Evolutionary conservation across 1,140 invertebrate genomes (phyloP), one percentile per base, ranked within the genome.

Genomic region (Meloidogyne exigua): DNA sequence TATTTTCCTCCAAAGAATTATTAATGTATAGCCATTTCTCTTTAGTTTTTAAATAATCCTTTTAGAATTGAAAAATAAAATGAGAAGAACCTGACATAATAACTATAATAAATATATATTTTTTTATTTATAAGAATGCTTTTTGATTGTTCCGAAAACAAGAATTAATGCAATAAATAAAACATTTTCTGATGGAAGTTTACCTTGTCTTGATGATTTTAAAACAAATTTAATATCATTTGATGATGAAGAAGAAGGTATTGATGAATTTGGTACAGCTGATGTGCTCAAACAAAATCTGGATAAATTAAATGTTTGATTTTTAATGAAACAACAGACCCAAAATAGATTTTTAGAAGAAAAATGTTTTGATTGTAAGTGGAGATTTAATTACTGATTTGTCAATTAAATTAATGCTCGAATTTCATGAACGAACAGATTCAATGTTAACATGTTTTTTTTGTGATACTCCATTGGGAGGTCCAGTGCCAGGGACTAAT

Each of bases 371-470:
- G 23, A 26, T 82, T 32, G 42, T 82, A 9, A 68, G 49, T 23
- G 82, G 81, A 23, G 82, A 82, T 72, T 68, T 82, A 64, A 81
- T 82, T 70, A 80, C 82, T 7, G 81, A 82, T 18, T 62, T 82
- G n/a, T 63, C 49, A 26, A 42, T 82, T 44, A 23, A 32, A 23
- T 42, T 39, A 7, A 84, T 82, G 81, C 49, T 82, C 5, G 25
- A 77, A 44, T 68, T 77, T 36, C 81, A 82, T 74, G 39, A 36
- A n/a, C 65, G 76, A 23, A 75, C 70, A 12, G 26, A 72, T 42
- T 81, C 81, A 18, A 67, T 76, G 32, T n/a, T 82, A 10, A 77
- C 81, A 7, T 77, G 80, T 62, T 71, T 85, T 28, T 69, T 82
- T 9, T 67, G 83, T 23, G 75, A 84, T 49, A 32, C 69, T 32